phyloP scores from a whole-genome alignment of 2,113 vertebrate genomes.

The Hippopotamus amphibius region DNA sequence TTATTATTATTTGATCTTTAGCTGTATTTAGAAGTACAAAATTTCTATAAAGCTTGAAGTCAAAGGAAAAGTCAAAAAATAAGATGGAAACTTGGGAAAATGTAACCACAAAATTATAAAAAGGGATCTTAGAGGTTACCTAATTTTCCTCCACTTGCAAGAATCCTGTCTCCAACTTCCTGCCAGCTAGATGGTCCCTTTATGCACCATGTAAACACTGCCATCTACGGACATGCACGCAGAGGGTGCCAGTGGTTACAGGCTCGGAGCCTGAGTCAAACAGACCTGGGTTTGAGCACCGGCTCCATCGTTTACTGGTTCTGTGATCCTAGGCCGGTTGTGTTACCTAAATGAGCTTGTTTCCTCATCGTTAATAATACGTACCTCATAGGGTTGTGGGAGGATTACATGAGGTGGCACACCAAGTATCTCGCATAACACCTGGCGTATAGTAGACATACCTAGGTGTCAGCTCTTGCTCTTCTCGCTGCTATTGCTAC shows the following conservation, averaged over 20 bases:
- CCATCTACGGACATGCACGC: no score
- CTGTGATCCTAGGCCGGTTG: not conserved
- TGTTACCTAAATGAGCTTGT: not conserved
- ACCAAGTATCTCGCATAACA: not conserved
- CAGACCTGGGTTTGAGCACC: not conserved
- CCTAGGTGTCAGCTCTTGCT: not conserved
- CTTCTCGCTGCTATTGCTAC: not conserved
- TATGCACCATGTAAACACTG: not conserved
- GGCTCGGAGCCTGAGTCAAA: not conserved
- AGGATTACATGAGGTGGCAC: not conserved
- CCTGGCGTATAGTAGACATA: not conserved
- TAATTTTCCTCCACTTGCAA: not conserved
- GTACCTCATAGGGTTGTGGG: not conserved
- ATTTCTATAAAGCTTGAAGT: not conserved
- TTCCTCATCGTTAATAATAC: not conserved
- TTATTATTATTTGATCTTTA: conserved; percentile 24
- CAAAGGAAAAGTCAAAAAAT: not conserved
- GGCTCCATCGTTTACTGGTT: not conserved
- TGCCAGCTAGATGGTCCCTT: not conserved
- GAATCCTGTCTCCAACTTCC: not conserved
- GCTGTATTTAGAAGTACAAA: not conserved
- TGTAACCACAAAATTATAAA: not conserved
- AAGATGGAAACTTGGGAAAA: not conserved
- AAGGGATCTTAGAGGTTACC: not conserved
- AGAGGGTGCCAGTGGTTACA: not conserved